A percentile compares a stretch with the other conserved stretches of the same genome.
phyloP scores from a whole-genome alignment of 2,888 invertebrate genomes.

The Myopa tessellatipennis region DNA sequence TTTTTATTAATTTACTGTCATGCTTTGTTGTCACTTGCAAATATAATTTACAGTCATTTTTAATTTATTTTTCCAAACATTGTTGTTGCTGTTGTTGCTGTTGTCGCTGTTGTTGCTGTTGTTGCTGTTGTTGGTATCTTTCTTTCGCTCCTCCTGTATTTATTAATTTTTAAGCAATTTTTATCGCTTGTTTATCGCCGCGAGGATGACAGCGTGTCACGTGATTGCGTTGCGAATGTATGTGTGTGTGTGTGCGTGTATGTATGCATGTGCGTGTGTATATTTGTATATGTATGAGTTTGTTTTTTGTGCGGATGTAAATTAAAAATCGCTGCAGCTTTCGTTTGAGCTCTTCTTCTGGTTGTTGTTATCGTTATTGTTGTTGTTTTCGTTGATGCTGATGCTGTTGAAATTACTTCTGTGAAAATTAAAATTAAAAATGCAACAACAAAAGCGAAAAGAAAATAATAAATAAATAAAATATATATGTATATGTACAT shows the following conservation, averaged over 20 bases:
- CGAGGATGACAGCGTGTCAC: conserved; percentile 39
- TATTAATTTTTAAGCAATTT: conserved; percentile 58
- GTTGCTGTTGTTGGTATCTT: conserved; percentile 9
- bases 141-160: conserved; percentile 44
- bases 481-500: too few species aligned
- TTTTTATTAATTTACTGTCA: conserved; percentile 43
- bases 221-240: conserved; percentile 15
- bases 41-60: conserved; percentile 39
- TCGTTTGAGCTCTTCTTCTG: neutral
- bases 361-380: conserved; percentile 9
- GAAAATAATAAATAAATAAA: conserved; percentile 19
- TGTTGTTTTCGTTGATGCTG: neutral
- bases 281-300: neutral
- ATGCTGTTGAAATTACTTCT: conserved; percentile 20
- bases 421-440: conserved; percentile 36
- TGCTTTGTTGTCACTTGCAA: conserved; percentile 42
- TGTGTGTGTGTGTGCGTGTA: conserved; percentile 8
- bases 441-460: conserved; percentile 18
- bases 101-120: neutral
- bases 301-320: conserved; percentile 26
- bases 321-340: conserved; percentile 17
- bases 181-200: conserved; percentile 58
- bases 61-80: conserved; percentile 35
- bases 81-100: neutral
- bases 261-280: conserved; percentile 22